These are phyloP conservation scores for Lepidocolaptes lacrymiger DNA, from an alignment of 2,797 vertebrate genomes.

Conservation along the genomic window DNA sequence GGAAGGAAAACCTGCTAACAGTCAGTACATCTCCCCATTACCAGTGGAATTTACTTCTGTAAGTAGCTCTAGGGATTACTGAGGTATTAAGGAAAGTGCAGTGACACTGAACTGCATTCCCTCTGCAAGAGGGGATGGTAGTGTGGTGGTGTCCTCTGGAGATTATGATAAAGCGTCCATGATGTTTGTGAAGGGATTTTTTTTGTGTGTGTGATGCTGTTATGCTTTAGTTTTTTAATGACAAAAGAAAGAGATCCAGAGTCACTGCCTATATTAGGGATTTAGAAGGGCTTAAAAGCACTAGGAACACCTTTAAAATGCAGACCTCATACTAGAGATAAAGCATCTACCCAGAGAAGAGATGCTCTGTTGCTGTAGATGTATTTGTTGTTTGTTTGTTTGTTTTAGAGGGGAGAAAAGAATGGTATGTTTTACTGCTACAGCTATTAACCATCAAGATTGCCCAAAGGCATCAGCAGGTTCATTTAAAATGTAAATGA, in stretches of 20 bases:
- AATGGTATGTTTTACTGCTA: constrained; percentile 56
- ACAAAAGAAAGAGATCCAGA: not conserved
- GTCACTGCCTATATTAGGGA: not conserved
- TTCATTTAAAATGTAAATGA: constrained; percentile 77
- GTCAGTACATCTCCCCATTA: not conserved
- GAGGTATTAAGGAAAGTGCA: constrained; percentile 8
- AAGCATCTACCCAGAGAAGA: constrained; percentile 2
- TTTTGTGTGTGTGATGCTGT: not conserved
- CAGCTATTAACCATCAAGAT: constrained; percentile 64
- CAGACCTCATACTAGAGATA: constrained; percentile 18
- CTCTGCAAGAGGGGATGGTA: not conserved
- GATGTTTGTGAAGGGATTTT: not conserved
- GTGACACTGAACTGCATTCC: constrained; percentile 19
- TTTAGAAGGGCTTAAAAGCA: not conserved
- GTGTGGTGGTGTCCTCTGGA: not conserved
- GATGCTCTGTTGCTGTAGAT: constrained; percentile 17
- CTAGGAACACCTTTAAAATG: constrained; percentile 13
- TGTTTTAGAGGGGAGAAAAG: constrained; percentile 36
- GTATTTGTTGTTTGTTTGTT: constrained; percentile 39
- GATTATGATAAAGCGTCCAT: not conserved
- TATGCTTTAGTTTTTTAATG: not conserved
- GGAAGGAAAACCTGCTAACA: not conserved
- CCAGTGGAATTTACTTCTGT: not conserved
- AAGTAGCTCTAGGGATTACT: constrained; percentile 39
- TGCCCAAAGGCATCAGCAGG: constrained; percentile 62